Conservation (phyloP, 2,888 invertebrate genomes). For the Zelleria hepariella region DNA sequence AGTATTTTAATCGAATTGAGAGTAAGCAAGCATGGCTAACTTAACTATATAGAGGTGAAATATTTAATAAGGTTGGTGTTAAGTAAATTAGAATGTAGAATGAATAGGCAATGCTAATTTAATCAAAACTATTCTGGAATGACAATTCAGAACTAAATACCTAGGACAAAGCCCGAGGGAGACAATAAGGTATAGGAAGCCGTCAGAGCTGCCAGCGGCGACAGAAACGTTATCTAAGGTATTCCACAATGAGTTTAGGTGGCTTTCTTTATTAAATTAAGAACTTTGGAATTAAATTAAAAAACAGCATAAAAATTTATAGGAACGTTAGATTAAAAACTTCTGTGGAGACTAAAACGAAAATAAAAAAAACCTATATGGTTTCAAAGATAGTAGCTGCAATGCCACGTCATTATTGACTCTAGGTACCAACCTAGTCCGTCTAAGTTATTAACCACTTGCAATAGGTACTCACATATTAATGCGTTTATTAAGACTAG, state of each 20-base stretch:
- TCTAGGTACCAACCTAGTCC: neutral
- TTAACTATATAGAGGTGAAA: neutral
- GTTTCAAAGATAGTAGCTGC: too few species aligned
- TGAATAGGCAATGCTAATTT: slow-evolving; percentile 48
- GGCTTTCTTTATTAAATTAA: neutral
- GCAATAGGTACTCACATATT: neutral
- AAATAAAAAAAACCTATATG: too few species aligned
- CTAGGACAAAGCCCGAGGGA: slow-evolving; percentile 36
- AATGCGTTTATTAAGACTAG: neutral
- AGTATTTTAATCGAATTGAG: slow-evolving; percentile 11
- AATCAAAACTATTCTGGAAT: slow-evolving; percentile 53
- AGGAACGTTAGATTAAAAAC: too few species aligned
- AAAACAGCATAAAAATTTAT: neutral
- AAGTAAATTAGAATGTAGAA: slow-evolving; percentile 16
- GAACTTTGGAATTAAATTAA: neutral
- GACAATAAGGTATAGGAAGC: slow-evolving; percentile 40
- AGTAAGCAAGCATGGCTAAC: neutral
- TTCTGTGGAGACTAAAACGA: too few species aligned
- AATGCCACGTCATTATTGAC: neutral
- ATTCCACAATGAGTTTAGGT: neutral
- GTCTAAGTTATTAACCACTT: neutral
- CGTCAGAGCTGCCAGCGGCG: slow-evolving; percentile 32
- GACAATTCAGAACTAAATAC: slow-evolving; percentile 14
- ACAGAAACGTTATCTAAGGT: too few species aligned
- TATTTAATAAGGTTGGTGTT: neutral